These are phyloP conservation scores for Lottia scabra DNA, from an alignment of 2,888 invertebrate genomes.

Conservation along the genomic window DNA sequence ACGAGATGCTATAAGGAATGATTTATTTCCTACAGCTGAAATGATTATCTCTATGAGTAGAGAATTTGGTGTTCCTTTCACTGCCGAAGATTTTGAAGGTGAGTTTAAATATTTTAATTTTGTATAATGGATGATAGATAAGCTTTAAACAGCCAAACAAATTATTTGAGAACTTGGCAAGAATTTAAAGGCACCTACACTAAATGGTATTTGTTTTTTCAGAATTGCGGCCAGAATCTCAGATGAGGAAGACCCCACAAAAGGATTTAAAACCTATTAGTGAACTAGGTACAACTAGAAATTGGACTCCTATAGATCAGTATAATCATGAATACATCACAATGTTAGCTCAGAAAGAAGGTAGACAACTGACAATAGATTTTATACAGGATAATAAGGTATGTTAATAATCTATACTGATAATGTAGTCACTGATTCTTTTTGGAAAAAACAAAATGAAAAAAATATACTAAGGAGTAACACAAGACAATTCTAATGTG, in stretches of 20 bases:
- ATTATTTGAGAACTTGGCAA: too few relatives aligned
- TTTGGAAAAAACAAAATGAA: too few relatives aligned
- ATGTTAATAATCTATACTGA: neutral
- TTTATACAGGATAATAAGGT: slow-evolving; percentile 30
- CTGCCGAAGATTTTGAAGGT: slow-evolving; percentile 65
- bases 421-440: too few relatives aligned
- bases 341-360: slow-evolving; percentile 26
- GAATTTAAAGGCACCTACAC: too few relatives aligned
- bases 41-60: slow-evolving; percentile 67
- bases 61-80: slow-evolving; percentile 68
- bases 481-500: too few relatives aligned
- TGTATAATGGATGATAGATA: too few relatives aligned
- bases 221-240: slow-evolving; percentile 40
- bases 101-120: neutral
- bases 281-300: slow-evolving; percentile 38
- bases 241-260: slow-evolving; percentile 32
- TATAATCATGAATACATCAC: slow-evolving; percentile 56
- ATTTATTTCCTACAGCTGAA: slow-evolving; percentile 64
- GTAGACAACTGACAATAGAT: slow-evolving; percentile 8
- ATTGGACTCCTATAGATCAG: slow-evolving; percentile 64
- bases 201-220: neutral
- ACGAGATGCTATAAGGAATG: slow-evolving; percentile 58
- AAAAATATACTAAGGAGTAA: too few relatives aligned
- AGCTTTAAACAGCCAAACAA: too few relatives aligned
- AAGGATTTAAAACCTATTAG: slow-evolving; percentile 30